These are phyloP conservation scores for Platysteira castanea DNA, from an alignment of 2,113 vertebrate species.

Conservation along the genomic window DNA sequence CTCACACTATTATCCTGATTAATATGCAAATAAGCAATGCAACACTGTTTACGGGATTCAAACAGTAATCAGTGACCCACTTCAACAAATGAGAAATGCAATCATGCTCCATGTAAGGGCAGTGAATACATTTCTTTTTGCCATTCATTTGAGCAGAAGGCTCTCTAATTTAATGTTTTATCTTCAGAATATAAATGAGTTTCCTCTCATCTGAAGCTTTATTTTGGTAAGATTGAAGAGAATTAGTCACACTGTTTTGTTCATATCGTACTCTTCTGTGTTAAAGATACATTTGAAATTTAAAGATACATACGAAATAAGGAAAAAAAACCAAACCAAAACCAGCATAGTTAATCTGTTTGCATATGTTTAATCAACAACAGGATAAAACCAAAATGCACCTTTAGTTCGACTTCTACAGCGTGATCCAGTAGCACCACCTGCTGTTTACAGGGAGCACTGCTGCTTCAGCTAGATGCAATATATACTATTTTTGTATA, in stretches of 20 bases:
- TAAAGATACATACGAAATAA: background rate
- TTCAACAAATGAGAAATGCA: slow-evolving; percentile 11
- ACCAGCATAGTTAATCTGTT: background rate
- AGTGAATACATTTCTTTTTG: background rate
- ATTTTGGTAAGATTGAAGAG: background rate
- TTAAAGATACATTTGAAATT: background rate
- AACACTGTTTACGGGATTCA: background rate
- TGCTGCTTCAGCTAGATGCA: rapidly evolving
- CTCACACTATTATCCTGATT: background rate
- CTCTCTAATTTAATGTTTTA: background rate
- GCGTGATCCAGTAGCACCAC: background rate
- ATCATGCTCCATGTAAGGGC: background rate
- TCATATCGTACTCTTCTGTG: background rate
- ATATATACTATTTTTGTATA: rapidly evolving
- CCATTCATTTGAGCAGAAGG: background rate
- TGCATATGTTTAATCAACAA: background rate
- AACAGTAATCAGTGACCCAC: slow-evolving; percentile 8
- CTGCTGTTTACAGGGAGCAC: background rate
- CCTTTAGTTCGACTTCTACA: background rate
- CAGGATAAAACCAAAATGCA: background rate
- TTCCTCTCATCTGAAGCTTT: background rate
- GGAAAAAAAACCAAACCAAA: background rate
- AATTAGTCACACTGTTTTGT: background rate
- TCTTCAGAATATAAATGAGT: slow-evolving; percentile 10
- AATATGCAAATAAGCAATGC: background rate